Conservation (phyloP, 2,888 invertebrate species). For the Harpalus rufipes region DNA sequence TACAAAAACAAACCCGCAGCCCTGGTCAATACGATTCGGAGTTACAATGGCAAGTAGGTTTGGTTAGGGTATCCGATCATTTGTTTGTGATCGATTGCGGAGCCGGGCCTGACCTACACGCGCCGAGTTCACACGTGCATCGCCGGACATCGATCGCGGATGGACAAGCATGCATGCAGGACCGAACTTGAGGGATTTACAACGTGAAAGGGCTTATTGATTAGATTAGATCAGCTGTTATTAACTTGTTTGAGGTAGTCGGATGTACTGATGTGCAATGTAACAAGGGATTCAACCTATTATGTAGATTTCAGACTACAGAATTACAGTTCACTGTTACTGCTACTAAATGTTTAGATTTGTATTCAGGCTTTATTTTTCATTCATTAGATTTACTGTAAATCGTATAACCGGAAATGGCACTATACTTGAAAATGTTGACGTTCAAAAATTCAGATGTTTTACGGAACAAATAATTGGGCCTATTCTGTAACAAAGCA, state of each 20-base stretch:
- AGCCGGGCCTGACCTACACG: constrained; percentile 53
- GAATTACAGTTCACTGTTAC: neutral
- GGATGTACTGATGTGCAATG: neutral
- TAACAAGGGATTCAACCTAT: neutral
- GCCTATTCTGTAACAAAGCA: no score
- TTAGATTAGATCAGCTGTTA: constrained; percentile 22
- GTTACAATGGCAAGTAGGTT: neutral
- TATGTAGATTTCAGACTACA: neutral
- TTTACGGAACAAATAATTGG: no score
- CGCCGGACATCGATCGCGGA: constrained; percentile 36
- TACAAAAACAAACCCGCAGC: constrained; percentile 18
- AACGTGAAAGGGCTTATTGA: constrained; percentile 23
- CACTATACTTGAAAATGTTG: no score
- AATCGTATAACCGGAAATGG: no score
- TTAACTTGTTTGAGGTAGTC: constrained; percentile 14
- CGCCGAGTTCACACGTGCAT: constrained; percentile 39
- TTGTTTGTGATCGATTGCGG: constrained; percentile 37
- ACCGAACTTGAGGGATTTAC: constrained; percentile 10
- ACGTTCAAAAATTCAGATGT: no score
- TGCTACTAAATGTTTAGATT: neutral
- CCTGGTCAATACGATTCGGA: constrained; percentile 38
- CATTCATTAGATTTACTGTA: no score
- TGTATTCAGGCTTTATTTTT: no score
- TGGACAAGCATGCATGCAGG: neutral
- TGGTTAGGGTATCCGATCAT: constrained; percentile 11